Evolutionary conservation across 2,888 invertebrate species (phyloP), one percentile per base, ranked within the genome.

Genomic region (Euplagia quadripunctaria): DNA sequence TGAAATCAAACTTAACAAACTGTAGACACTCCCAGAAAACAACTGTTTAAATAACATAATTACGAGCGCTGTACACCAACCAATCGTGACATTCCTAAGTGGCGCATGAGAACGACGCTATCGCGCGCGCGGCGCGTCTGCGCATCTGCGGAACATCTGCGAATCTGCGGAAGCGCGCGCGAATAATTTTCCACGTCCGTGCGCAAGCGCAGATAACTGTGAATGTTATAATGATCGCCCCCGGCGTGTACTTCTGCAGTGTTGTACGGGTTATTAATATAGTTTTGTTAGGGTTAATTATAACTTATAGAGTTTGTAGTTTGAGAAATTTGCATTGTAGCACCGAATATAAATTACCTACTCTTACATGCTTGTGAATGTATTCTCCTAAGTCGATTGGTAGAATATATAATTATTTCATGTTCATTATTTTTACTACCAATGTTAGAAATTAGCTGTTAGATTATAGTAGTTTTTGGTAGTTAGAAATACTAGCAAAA

Each of bases 141-240:
- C 67, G 68, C 76, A 67, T 16, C 64, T 71, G 66, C 71, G 71
- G 76, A 71, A 75, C 72, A 69, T 71, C 74, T 68, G 70, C 72
- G 73, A 76, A 80, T 79, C 87, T 85, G 86, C 93, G 93, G 93
- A 92, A 92, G 92, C 92, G 87, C 82, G 81, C 85, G 77, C 90
- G 93, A 93, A 94, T 94, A 93, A 94, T 94, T 94, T 94, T 94
- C 94, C 94, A 92, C 94, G 93, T 94, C 94, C 94, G 91, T 94
- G 93, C 88, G 86, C 88, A 80, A 78, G 81, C 88, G 88, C 87
- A 81, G 68, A 49, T 93, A 93, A 94, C 94, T 92, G 94, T 94
- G 90, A 90, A 91, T 88, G 81, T 88, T 90, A 88, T 92, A 92
- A 92, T 92, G 92, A 90, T 86, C 86, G 90, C 87, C 82, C 81